phyloP scores from a whole-genome alignment of 37 sponge, comb jelly and placozoan genomes.

The Axinella damicornis region DNA sequence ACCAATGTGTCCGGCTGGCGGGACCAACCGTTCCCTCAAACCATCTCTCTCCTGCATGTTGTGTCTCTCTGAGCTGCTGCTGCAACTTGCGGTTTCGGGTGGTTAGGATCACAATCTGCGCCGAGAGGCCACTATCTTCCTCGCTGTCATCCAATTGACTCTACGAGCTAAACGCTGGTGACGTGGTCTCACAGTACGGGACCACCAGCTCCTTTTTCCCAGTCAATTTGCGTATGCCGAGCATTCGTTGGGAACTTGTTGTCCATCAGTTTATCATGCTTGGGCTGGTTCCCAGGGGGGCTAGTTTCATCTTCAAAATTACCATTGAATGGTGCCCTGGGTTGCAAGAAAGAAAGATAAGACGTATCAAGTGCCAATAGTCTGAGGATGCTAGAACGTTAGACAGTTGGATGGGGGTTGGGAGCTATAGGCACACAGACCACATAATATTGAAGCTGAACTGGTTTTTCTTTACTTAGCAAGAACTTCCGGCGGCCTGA shows the following conservation, averaged over 20 bases:
- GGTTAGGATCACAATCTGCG: conserved; percentile 12
- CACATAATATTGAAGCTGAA: no score
- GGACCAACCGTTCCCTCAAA: conserved; percentile 17
- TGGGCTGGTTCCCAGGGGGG: neutral
- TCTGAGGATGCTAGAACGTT: no score
- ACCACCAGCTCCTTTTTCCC: conserved; percentile 41
- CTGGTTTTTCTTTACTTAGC: no score
- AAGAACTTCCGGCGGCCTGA: no score
- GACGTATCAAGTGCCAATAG: no score
- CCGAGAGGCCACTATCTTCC: conserved; percentile 11
- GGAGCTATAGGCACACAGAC: no score
- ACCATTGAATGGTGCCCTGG: no score
- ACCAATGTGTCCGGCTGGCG: neutral
- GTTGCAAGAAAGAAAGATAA: no score
- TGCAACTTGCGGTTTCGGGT: conserved; percentile 19
- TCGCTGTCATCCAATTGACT: conserved; percentile 46
- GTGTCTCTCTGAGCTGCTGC: conserved; percentile 42
- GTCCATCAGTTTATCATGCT: neutral
- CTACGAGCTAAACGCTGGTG: conserved; percentile 2
- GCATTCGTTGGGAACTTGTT: no score
- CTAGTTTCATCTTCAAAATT: neutral
- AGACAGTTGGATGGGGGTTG: no score
- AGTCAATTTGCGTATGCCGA: neutral
- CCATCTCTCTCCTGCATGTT: conserved; percentile 40
- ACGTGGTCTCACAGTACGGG: neutral